Base-by-base conservation (phyloP, 1,140 invertebrate genomes). In the Drosophila pectinifera region DNA sequence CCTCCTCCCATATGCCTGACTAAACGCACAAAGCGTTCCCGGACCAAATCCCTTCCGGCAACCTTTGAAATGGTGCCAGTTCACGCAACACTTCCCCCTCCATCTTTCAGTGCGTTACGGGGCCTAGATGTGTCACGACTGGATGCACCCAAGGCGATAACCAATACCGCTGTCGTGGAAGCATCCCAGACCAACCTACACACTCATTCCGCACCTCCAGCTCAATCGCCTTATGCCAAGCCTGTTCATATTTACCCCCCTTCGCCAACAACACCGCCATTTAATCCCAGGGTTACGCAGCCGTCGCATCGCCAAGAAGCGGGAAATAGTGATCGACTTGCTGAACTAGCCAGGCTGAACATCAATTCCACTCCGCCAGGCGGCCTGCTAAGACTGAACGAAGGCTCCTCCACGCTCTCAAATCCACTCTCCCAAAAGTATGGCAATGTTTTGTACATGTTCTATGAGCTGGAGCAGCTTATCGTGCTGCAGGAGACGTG, bases 401-500 rank as follows among this genome's bases (percentile, higher is more conserved):
- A 58, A 7, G 68, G 72, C 0, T 57, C 70, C 1, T 24, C 57
- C 0, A 18, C 36, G 39, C 58, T 77, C 2, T 42, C 54, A 3
- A 92, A 92, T 78, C 91, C 91, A 28, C 72, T 92, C 43, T 76
- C 80, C 51, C 48, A 56, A 14, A 79, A 80, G 54, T 54, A 86
- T 22, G 91, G 91, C 34, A 43, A 55, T 10, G 88, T 92, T 1
- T 48, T 92, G 5, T 77, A 92, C 46, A 85, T 91, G 45, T 92
- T 78, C 51, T 91, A 86, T 42, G 91, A 92, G 69, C 64, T 86
- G 13, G 91, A 92, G 13, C 80, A 91, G 41, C 73, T 92, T 0
- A 91, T 92, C 36, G 86, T 90, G 6, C 34, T 92, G 48, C 91
- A 92, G 53, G 91, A 92, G 55, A 70, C 36, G 4, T 42, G 69